Evolutionary conservation across 2,797 vertebrate species (phyloP), one percentile per base, ranked within the genome.

Genomic region (Thripadectes ignobilis): DNA sequence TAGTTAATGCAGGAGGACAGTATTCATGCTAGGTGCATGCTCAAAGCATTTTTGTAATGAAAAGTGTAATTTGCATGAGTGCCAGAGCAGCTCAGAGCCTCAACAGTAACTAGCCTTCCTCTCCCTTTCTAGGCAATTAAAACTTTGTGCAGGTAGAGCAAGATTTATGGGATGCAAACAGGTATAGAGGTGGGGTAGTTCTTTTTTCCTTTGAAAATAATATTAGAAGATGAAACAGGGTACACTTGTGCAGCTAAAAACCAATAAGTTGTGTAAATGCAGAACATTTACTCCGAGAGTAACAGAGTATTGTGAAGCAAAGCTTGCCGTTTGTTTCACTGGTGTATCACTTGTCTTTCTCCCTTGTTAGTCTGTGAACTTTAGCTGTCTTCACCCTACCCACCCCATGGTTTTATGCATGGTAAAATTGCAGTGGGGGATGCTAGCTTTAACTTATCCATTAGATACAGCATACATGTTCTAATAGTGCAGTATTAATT

Each of bases 141-240:
- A 90, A 89, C 87, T 91, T 96, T 91, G 85, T 93, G 93, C 96
- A 96, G 89, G 92, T 95, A 95, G 87, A 93, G 38, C 93, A 91
- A 92, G 85, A 96, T 95, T 93, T 95, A 51, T 93, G 93, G 87
- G 81, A 92, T 91, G 82, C 84, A 93, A 89, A 58, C 75, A 93
- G 89, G 73, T 96, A 76, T 92, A 96, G 95, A 93, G 92, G 91
- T 95, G 91, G 95, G 79, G 92, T 91, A 95, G 95, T 93, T 95
- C 81, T 93, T 94, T 93, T 91, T 92, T 96, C 84, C 54, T 96
- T 96, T 91, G 84, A 71, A 89, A 93, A 88, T 85, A 67, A 20
- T 78, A 41, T 38, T 91, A 81, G 93, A 81, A 62, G 81, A 78
- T 85, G 38, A 88, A 83, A 49, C 23, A 52, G 73, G 73, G 63